These are phyloP conservation scores for Eptesicus fuscus DNA, from an alignment of 2,113 vertebrate species.

Conservation along the genomic window DNA sequence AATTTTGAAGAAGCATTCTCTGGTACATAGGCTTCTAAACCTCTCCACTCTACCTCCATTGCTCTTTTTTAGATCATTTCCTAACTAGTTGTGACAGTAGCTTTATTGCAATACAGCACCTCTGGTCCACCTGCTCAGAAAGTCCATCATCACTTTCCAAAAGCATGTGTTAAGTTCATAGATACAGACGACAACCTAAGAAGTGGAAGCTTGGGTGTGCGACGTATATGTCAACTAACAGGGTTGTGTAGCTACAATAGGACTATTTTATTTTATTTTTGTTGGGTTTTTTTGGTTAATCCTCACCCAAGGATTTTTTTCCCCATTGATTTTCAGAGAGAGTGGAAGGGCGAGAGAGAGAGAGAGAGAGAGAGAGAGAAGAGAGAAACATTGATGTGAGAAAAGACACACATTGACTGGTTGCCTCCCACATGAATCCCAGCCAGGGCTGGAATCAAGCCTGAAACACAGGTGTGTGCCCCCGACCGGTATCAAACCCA, in stretches of 20 bases:
- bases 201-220: not conserved
- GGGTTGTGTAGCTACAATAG: too few species aligned
- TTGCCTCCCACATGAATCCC: too few species aligned
- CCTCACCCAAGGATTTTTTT: too few species aligned
- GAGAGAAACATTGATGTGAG: too few species aligned
- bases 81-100: not conserved
- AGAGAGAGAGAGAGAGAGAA: too few species aligned
- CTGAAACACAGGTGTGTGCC: too few species aligned
- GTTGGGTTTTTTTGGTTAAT: too few species aligned
- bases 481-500: too few species aligned
- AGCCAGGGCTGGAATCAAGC: too few species aligned
- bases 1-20: not conserved
- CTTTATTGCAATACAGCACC: not conserved
- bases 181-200: not conserved
- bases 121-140: not conserved
- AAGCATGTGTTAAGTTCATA: not conserved
- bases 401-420: too few species aligned
- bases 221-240: not conserved
- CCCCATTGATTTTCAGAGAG: too few species aligned
- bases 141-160: not conserved
- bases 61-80: not conserved
- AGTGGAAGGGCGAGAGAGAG: too few species aligned
- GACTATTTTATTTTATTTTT: not conserved
- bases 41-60: fast-evolving
- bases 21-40: not conserved